These are phyloP conservation scores for Buathra laborator DNA, from an alignment of 2,888 invertebrate species.

Conservation along the genomic window DNA sequence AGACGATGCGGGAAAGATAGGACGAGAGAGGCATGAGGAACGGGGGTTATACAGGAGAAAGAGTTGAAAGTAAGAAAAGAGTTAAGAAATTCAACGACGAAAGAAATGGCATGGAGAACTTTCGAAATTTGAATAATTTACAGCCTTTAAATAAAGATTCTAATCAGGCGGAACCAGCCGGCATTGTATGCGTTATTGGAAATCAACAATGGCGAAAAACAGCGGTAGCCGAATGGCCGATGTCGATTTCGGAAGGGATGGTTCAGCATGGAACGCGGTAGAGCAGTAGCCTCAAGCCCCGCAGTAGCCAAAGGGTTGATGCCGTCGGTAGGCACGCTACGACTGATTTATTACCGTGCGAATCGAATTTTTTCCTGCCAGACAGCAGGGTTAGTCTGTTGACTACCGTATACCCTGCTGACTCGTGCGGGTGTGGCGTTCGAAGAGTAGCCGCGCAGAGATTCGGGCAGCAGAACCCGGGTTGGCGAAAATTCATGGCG, in stretches of 20 bases:
- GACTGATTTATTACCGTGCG: slow-evolving; percentile 81
- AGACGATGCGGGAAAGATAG: slow-evolving; percentile 30
- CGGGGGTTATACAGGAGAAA: slow-evolving; percentile 16
- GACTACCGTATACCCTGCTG: slow-evolving; percentile 56
- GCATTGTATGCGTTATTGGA: slow-evolving; percentile 76
- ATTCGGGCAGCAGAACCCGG: slow-evolving; percentile 10
- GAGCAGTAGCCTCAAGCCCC: slow-evolving; percentile 57
- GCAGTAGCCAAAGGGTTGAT: slow-evolving; percentile 78
- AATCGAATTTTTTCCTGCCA: slow-evolving; percentile 79
- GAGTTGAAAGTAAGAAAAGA: slow-evolving; percentile 43
- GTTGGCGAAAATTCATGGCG: slow-evolving; percentile 31
- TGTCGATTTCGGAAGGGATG: slow-evolving; percentile 65
- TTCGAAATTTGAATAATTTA: slow-evolving; percentile 80
- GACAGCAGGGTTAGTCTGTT: slow-evolving; percentile 43
- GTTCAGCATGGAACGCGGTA: slow-evolving; percentile 50
- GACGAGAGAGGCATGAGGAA: background rate
- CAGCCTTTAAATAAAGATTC: slow-evolving; percentile 79
- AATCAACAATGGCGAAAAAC: slow-evolving; percentile 72
- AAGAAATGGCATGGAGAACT: slow-evolving; percentile 46
- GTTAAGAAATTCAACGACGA: slow-evolving; percentile 30
- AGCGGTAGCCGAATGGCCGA: slow-evolving; percentile 72
- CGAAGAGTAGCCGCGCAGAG: slow-evolving; percentile 32
- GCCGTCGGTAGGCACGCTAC: slow-evolving; percentile 58
- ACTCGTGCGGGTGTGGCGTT: slow-evolving; percentile 54
- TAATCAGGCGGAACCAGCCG: slow-evolving; percentile 79